Evolutionary conservation across 2,888 invertebrate species (phyloP).

Genomic region (Luperina testacea): DNA sequence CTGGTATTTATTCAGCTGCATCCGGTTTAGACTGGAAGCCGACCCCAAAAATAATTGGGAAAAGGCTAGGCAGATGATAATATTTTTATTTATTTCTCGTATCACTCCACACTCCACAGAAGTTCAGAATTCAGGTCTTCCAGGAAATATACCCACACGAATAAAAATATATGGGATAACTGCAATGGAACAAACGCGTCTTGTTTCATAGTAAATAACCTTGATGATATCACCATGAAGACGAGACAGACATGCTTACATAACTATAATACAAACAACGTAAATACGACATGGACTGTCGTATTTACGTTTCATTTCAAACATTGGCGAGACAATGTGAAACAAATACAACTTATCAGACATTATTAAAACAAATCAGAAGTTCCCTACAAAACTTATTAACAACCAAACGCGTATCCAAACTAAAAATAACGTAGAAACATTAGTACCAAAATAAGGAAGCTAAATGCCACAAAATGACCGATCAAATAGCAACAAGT

Average conservation of each 20-base stretch:
- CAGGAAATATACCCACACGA: background rate
- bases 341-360: conserved; percentile 10
- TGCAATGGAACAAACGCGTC: background rate
- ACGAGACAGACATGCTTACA: background rate
- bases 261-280: conserved; percentile 2
- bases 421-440: conserved; percentile 64
- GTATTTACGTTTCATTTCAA: too few relatives aligned
- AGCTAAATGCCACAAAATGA: conserved; percentile 73
- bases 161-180: background rate
- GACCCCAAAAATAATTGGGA: too few relatives aligned
- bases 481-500: conserved; percentile 74
- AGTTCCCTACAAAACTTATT: conserved; percentile 28
- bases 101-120: too few relatives aligned
- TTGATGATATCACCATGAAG: conserved; percentile 1
- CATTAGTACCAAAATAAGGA: conserved; percentile 81
- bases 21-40: too few relatives aligned
- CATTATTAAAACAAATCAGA: conserved; percentile 11
- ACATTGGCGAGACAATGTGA: conserved; percentile 6
- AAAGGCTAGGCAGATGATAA: too few relatives aligned
- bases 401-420: conserved; percentile 37
- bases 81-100: too few relatives aligned
- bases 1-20: too few relatives aligned
- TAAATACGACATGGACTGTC: conserved; percentile 3
- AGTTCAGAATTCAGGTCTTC: background rate
- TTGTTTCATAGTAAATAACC: background rate